Evolutionary conservation across 2,797 vertebrate genomes (phyloP).

Genomic region (Dicrostonyx torquatus): DNA sequence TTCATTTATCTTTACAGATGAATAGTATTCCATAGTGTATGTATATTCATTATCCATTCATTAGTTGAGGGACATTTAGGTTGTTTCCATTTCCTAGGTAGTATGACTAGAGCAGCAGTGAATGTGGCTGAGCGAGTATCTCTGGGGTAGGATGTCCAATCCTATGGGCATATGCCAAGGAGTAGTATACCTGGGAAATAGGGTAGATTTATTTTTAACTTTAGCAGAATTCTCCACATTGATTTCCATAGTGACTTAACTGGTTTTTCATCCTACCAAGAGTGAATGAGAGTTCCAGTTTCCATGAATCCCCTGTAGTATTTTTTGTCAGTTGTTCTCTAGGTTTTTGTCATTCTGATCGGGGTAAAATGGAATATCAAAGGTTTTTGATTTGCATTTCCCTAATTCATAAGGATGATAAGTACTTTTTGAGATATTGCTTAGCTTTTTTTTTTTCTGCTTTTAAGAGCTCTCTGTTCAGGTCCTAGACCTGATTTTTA

Average conservation of each 20-base stretch:
- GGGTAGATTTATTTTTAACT: too few relatives aligned
- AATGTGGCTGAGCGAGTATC: not conserved
- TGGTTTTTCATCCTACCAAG: too few relatives aligned
- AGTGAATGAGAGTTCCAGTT: too few relatives aligned
- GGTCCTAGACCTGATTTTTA: too few relatives aligned
- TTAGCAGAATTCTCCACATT: too few relatives aligned
- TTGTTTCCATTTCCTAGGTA: not conserved
- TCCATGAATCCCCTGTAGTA: too few relatives aligned
- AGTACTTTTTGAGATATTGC: not conserved
- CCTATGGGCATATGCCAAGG: not conserved
- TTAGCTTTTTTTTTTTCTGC: not conserved
- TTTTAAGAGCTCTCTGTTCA: not conserved
- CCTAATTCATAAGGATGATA: not conserved
- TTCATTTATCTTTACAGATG: not conserved
- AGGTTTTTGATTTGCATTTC: not conserved
- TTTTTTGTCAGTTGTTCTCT: too few relatives aligned
- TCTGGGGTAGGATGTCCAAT: not conserved
- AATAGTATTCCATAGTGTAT: not conserved
- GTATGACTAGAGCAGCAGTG: not conserved
- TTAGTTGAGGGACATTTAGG: not conserved
- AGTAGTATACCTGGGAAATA: not conserved
- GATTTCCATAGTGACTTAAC: too few relatives aligned
- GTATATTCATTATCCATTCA: not conserved
- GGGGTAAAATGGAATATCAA: not conserved
- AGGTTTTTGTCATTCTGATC: too few relatives aligned